These are phyloP conservation scores for Australoheros facetus DNA, from an alignment of 2,797 vertebrate genomes.

Conservation along the genomic window DNA sequence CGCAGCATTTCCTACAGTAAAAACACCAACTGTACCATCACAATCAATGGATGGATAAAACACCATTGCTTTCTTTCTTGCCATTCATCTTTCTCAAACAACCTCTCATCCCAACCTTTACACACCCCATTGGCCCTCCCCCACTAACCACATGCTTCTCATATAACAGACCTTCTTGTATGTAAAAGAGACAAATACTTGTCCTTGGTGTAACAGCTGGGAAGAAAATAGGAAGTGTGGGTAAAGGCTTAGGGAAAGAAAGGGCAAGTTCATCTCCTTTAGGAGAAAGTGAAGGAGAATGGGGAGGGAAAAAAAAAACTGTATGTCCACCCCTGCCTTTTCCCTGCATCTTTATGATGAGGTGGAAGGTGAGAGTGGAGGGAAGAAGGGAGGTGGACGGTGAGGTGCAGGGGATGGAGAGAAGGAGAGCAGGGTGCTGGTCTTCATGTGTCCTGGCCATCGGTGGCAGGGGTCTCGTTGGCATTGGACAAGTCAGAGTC, in stretches of 20 bases:
- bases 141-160: conserved; percentile 23
- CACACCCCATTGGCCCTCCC: conserved; percentile 2
- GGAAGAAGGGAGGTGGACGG: conserved; percentile 39
- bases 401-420: conserved; percentile 31
- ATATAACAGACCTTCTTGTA: conserved; percentile 66
- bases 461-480: conserved; percentile 73
- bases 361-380: conserved; percentile 36
- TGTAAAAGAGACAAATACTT: conserved; percentile 65
- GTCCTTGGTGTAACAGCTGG: conserved; percentile 57
- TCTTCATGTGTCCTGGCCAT: conserved; percentile 91
- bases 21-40: conserved; percentile 68
- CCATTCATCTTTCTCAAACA: conserved; percentile 35
- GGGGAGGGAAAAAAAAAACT: conserved; percentile 17
- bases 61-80: conserved; percentile 34
- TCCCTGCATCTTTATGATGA: conserved; percentile 50
- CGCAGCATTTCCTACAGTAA: conserved; percentile 65
- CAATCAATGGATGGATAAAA: conserved; percentile 69
- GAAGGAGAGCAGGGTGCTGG: conserved; percentile 52
- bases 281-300: conserved; percentile 45
- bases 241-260: conserved; percentile 23
- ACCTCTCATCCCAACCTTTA: conserved; percentile 18
- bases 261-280: conserved; percentile 46
- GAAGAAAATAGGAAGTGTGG: conserved; percentile 33
- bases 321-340: conserved; percentile 44
- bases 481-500: conserved; percentile 85